These are phyloP conservation scores for Chrysocyon brachyurus DNA, from an alignment of 2,797 vertebrate species.

Conservation along the genomic window DNA sequence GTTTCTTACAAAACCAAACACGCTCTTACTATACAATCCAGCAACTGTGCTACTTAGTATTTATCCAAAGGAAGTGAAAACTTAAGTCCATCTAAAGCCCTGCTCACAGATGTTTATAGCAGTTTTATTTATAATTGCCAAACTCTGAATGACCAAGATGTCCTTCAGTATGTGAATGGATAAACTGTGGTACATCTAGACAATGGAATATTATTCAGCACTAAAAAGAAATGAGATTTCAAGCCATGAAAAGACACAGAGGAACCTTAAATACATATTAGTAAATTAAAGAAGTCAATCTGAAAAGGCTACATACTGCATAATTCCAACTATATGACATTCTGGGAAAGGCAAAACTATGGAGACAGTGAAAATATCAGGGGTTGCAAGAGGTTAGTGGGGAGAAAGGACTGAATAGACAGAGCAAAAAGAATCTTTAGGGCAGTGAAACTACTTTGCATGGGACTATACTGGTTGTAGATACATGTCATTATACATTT, in stretches of 20 bases:
- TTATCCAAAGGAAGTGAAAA: slow-evolving; percentile 29
- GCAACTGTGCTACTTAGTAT: neutral
- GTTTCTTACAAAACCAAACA: neutral
- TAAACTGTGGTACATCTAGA: neutral
- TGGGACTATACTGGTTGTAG: neutral
- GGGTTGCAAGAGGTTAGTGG: neutral
- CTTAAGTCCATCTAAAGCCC: neutral
- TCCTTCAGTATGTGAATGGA: neutral
- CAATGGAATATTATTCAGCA: neutral
- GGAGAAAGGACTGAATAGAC: neutral
- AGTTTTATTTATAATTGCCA: slow-evolving; percentile 12
- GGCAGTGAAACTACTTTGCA: neutral
- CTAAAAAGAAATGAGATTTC: neutral
- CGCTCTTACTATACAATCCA: neutral
- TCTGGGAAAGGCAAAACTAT: neutral
- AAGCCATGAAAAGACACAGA: neutral
- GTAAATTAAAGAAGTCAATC: neutral
- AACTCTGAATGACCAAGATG: neutral
- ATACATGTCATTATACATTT: neutral
- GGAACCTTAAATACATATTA: neutral
- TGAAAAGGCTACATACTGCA: neutral
- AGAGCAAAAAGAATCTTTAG: neutral
- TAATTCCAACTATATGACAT: neutral
- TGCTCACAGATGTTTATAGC: neutral
- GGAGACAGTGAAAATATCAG: neutral